Evolutionary conservation across 2,888 invertebrate species (phyloP).

Genomic region (Zhengitettix transpicula): DNA sequence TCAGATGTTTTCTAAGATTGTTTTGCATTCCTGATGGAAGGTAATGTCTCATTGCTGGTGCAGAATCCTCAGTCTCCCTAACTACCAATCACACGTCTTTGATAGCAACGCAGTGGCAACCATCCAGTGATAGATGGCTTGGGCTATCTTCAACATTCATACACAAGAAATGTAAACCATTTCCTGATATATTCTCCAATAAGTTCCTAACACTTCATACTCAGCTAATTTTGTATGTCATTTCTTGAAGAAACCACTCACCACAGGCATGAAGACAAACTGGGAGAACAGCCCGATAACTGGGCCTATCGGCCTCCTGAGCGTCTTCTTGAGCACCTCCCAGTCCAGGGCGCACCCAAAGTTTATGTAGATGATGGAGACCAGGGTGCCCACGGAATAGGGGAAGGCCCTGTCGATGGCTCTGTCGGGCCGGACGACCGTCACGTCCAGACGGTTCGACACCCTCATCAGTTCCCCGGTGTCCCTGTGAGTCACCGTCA

Average conservation of each 20-base stretch:
- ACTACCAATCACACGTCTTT: too few relatives aligned
- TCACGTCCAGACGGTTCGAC: slow-evolving; percentile 27
- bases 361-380: slow-evolving; percentile 71
- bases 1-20: too few relatives aligned
- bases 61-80: too few relatives aligned
- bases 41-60: too few relatives aligned
- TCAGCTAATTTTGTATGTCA: too few relatives aligned
- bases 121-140: too few relatives aligned
- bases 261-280: slow-evolving; percentile 73
- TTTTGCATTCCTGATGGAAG: too few relatives aligned
- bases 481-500: slow-evolving; percentile 1
- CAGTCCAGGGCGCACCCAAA: slow-evolving; percentile 81
- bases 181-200: too few relatives aligned
- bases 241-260: slow-evolving; percentile 25
- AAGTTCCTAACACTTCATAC: too few relatives aligned
- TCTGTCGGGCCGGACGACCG: slow-evolving; percentile 41
- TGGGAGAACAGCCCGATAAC: slow-evolving; percentile 62
- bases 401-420: slow-evolving; percentile 58
- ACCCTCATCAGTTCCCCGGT: slow-evolving; percentile 15
- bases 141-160: too few relatives aligned
- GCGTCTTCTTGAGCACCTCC: slow-evolving; percentile 43
- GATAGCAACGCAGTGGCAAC: too few relatives aligned
- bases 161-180: too few relatives aligned
- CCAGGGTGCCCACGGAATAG: slow-evolving; percentile 54
- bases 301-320: slow-evolving; percentile 60